Percentiles rank a stretch among this genome's conserved stretches.
phyloP scores from a whole-genome alignment of 2,113 vertebrate species.

The Pipra filicauda region DNA sequence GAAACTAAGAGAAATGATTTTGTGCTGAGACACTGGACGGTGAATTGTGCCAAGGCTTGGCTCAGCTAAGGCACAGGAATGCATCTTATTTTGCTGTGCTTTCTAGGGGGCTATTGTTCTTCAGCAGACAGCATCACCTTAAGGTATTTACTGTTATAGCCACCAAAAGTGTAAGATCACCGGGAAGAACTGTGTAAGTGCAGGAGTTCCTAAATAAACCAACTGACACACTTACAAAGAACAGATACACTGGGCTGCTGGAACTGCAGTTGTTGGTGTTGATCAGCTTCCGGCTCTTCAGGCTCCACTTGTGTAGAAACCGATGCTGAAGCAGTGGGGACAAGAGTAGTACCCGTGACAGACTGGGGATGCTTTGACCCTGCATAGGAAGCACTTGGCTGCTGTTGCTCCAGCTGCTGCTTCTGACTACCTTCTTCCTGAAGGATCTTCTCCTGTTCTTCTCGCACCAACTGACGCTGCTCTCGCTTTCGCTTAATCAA shows the following conservation, averaged over 20 bases:
- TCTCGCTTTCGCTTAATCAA: constrained; percentile 94
- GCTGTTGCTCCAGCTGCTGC: constrained; percentile 76
- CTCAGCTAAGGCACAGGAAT: background rate
- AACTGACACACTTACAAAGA: constrained; percentile 80
- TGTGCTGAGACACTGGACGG: background rate
- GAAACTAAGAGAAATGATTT: background rate
- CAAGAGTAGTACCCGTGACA: constrained; percentile 43
- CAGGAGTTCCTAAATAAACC: background rate
- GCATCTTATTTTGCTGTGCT: background rate
- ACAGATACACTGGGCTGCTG: constrained; percentile 82
- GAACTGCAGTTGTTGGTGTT: constrained; percentile 87
- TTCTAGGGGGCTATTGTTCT: background rate
- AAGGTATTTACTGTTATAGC: background rate
- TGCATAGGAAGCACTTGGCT: constrained; percentile 68
- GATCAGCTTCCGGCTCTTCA: constrained; percentile 89
- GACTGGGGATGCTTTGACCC: constrained; percentile 67
- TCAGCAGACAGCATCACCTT: background rate
- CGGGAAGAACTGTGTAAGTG: background rate
- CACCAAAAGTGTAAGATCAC: background rate
- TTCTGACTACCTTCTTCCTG: constrained; percentile 80
- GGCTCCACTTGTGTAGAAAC: constrained; percentile 83
- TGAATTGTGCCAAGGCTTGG: background rate
- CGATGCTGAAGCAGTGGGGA: constrained; percentile 68
- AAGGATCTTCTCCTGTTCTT: constrained; percentile 91
- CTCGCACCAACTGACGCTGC: constrained; percentile 91